Conservation (phyloP, 2,888 invertebrate genomes). For the Ormyrus nitidulus region DNA sequence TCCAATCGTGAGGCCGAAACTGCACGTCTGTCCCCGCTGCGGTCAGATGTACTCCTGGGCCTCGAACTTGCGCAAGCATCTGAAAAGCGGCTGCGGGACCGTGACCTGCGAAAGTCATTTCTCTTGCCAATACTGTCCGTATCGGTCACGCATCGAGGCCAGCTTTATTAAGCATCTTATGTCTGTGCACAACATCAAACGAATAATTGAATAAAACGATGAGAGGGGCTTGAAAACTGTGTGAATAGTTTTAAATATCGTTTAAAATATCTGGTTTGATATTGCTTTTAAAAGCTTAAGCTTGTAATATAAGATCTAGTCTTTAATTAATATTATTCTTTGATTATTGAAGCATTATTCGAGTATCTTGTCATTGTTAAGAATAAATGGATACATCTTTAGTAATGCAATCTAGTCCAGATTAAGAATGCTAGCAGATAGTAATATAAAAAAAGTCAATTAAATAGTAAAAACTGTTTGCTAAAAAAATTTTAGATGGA, state of each 20-base stretch:
- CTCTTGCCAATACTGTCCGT: constrained; percentile 73
- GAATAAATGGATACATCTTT: no score
- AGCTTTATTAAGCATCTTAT: constrained; percentile 73
- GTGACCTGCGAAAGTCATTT: constrained; percentile 73
- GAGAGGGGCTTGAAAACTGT: no score
- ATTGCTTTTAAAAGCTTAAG: no score
- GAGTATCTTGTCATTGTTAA: no score
- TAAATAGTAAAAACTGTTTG: background rate
- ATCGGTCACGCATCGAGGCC: constrained; percentile 72
- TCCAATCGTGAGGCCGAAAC: constrained; percentile 72
- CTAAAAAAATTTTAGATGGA: no score
- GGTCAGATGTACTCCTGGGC: constrained; percentile 75
- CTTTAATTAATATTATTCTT: no score
- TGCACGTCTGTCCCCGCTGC: constrained; percentile 73
- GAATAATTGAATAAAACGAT: constrained; percentile 34
- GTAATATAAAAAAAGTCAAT: constrained; percentile 34
- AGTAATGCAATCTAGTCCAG: constrained; percentile 25
- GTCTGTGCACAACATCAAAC: constrained; percentile 74
- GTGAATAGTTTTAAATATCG: no score
- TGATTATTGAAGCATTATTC: no score
- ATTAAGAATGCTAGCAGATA: background rate
- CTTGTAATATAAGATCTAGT: no score
- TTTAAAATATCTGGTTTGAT: no score
- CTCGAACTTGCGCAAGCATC: constrained; percentile 73
- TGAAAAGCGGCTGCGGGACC: constrained; percentile 71